Conservation (phyloP, 2,797 vertebrate genomes). For the Aphelocoma californica region DNA sequence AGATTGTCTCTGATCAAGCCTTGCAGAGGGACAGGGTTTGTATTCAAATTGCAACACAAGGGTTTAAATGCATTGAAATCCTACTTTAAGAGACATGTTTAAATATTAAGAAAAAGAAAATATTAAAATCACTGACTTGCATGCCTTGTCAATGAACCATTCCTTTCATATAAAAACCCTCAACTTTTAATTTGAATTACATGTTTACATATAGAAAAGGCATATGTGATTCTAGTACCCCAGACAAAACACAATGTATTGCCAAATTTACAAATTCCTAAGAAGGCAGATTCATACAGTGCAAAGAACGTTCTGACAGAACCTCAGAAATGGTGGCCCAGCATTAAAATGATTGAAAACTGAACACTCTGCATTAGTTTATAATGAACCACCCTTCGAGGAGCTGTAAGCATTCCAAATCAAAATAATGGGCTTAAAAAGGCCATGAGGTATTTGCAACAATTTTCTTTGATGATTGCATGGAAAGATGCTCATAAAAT, state of each 20-base stretch:
- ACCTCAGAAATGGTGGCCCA: neutral
- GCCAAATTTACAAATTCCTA: neutral
- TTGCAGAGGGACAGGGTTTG: neutral
- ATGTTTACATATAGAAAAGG: neutral
- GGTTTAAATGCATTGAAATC: neutral
- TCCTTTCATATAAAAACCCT: neutral
- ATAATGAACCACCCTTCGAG: neutral
- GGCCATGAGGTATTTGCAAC: neutral
- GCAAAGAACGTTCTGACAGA: neutral
- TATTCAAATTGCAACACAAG: neutral
- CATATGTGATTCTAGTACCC: neutral
- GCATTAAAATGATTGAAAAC: neutral
- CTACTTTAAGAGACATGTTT: neutral
- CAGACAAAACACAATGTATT: neutral
- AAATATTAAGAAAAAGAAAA: neutral
- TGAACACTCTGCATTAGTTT: neutral
- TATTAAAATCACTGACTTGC: neutral
- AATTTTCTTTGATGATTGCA: neutral
- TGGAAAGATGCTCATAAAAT: conserved; percentile 42
- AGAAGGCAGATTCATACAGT: neutral
- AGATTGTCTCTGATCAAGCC: neutral
- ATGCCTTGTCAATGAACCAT: neutral
- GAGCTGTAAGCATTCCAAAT: neutral
- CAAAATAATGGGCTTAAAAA: neutral
- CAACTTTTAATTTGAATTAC: neutral